These are phyloP conservation scores for Plumapathes pennacea DNA, from an alignment of 92 coral and sea anemone species.

Conservation along the genomic window DNA sequence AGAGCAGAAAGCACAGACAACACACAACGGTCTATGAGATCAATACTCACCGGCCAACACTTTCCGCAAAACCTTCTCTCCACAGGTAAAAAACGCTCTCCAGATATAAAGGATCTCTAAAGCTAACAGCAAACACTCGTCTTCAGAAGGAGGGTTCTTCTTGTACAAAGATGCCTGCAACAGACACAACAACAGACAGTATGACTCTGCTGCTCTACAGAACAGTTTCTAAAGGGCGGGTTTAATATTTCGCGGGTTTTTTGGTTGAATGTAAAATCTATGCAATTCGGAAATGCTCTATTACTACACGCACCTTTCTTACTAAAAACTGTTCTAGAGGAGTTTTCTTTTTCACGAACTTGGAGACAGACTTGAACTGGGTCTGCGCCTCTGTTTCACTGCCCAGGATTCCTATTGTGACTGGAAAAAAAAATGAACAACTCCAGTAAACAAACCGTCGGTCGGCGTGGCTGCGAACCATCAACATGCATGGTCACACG, in stretches of 20 bases:
- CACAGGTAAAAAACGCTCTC: slow-evolving; percentile 89
- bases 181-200: neutral
- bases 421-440: slow-evolving; percentile 27
- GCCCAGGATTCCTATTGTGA: slow-evolving; percentile 83
- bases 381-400: slow-evolving; percentile 74
- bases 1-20: too few species aligned
- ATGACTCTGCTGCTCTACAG: too few species aligned
- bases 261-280: too few species aligned
- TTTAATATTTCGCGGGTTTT: too few species aligned
- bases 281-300: too few species aligned
- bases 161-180: slow-evolving; percentile 71
- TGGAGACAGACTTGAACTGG: slow-evolving; percentile 79
- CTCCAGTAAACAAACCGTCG: too few species aligned
- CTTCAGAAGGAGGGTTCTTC: slow-evolving; percentile 74
- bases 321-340: slow-evolving; percentile 82
- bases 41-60: slow-evolving; percentile 54
- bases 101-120: slow-evolving; percentile 86
- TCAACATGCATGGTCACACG: neutral
- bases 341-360: slow-evolving; percentile 88
- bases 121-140: slow-evolving; percentile 74
- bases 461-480: too few species aligned
- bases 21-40: neutral
- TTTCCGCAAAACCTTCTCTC: slow-evolving; percentile 53
- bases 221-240: too few species aligned
- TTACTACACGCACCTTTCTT: slow-evolving; percentile 85